Percentiles rank a stretch among this genome's conserved stretches.
Conservation (phyloP, 1,140 invertebrate genomes). For the Cylas formicarius region DNA sequence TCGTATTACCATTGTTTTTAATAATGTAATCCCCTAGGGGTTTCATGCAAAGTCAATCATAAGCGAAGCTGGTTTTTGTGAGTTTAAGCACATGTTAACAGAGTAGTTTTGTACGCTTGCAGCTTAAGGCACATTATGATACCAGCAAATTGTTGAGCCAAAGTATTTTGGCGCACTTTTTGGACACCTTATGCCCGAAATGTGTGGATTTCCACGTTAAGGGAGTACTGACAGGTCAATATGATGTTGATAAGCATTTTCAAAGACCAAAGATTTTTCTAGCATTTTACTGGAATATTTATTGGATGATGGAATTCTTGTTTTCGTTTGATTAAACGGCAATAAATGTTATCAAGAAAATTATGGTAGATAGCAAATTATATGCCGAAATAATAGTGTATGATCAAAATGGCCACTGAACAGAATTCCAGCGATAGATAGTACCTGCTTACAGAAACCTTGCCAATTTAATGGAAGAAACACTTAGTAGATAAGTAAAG, state of each 20-base stretch:
- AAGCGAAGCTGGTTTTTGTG: conserved; percentile 30
- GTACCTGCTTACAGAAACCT: too few relatives aligned
- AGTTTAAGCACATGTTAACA: conserved; percentile 32
- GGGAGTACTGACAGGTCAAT: neutral
- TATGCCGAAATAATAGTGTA: neutral
- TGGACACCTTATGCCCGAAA: conserved; percentile 24
- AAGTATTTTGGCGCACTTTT: conserved; percentile 34
- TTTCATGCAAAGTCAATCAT: conserved; percentile 32
- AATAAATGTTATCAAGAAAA: neutral
- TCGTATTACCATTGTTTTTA: too few relatives aligned
- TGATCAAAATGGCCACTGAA: too few relatives aligned
- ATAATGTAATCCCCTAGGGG: too few relatives aligned
- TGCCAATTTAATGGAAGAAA: too few relatives aligned
- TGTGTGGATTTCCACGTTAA: neutral
- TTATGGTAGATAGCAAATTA: neutral
- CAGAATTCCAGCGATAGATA: too few relatives aligned
- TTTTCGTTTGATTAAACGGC: neutral
- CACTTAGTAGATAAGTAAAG: too few relatives aligned
- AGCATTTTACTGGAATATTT: conserved; percentile 5
- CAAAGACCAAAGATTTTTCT: neutral
- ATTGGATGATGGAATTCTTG: neutral
- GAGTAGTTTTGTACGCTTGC: conserved; percentile 34
- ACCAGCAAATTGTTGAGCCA: conserved; percentile 37
- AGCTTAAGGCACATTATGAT: conserved; percentile 36
- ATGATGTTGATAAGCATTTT: neutral